These are phyloP conservation scores for Rhabdomys pumilio DNA, from an alignment of 2,797 vertebrate species.

Conservation along the genomic window DNA sequence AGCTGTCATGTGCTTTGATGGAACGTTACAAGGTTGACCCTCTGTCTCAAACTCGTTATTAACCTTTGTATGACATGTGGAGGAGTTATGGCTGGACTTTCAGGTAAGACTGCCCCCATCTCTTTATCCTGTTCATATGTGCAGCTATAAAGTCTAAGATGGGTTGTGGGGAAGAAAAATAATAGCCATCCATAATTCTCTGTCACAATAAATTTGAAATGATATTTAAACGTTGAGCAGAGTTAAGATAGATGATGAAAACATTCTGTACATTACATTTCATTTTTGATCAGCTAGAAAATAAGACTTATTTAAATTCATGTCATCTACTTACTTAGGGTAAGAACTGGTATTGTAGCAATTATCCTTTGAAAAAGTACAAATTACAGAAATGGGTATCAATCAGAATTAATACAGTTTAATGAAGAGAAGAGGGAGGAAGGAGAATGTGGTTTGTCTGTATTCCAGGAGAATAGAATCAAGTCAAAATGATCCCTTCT, in stretches of 20 bases:
- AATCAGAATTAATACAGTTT: conserved; percentile 73
- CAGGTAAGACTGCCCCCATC: conserved; percentile 15
- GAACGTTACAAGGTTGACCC: background rate
- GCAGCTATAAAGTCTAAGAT: conserved; percentile 35
- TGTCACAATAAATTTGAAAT: conserved; percentile 71
- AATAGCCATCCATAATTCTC: background rate
- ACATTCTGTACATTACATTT: conserved; percentile 56
- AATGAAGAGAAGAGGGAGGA: conserved; percentile 57
- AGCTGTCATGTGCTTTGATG: background rate
- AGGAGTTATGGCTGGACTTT: conserved; percentile 32
- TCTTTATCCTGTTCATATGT: conserved; percentile 63
- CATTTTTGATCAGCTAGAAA: conserved; percentile 75
- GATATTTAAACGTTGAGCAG: conserved; percentile 67
- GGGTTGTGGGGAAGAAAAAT: conserved; percentile 26
- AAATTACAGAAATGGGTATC: conserved; percentile 75
- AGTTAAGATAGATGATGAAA: conserved; percentile 79
- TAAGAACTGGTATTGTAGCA: conserved; percentile 69
- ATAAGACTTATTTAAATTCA: conserved; percentile 76
- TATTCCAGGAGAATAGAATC: conserved; percentile 75
- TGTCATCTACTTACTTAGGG: conserved; percentile 72
- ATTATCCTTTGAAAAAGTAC: conserved; percentile 78
- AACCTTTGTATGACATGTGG: conserved; percentile 48
- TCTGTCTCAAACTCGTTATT: conserved; percentile 35
- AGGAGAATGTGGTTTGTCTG: conserved; percentile 75
- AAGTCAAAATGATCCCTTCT: conserved; percentile 80